Conservation (phyloP, 1,140 invertebrate genomes). For the Vanessa atalanta region DNA sequence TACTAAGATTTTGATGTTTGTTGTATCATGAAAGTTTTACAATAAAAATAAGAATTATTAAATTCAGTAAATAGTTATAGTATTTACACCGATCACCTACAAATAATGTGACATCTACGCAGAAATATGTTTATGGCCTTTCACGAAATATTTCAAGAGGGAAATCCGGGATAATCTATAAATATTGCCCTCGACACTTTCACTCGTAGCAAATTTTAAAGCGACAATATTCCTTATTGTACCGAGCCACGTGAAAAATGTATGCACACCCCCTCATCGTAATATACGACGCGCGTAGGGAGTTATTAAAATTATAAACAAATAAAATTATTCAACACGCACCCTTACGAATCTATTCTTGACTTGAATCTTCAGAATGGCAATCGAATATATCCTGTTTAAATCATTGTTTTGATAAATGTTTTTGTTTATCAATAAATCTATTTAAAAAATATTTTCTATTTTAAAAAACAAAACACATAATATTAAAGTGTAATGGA, state of each 20-base stretch:
- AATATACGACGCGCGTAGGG: conserved; percentile 60
- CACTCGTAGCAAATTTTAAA: conserved; percentile 64
- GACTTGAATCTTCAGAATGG: conserved; percentile 61
- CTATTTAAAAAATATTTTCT: too few species aligned
- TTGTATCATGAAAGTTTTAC: neutral
- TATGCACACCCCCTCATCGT: conserved; percentile 60
- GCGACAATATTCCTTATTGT: conserved; percentile 77
- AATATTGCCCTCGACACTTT: conserved; percentile 64
- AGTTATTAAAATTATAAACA: conserved; percentile 80
- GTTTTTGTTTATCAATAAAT: neutral
- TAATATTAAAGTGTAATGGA: too few species aligned
- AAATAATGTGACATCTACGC: conserved; percentile 36
- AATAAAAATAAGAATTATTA: neutral
- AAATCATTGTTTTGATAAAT: conserved; percentile 14
- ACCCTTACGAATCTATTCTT: conserved; percentile 56
- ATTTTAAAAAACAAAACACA: too few species aligned
- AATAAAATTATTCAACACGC: conserved; percentile 76
- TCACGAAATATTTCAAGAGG: conserved; percentile 58
- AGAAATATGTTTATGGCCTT: conserved; percentile 63
- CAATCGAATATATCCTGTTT: conserved; percentile 30
- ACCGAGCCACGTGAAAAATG: conserved; percentile 65
- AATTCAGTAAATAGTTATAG: conserved; percentile 12
- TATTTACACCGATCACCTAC: conserved; percentile 35
- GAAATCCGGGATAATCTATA: conserved; percentile 75
- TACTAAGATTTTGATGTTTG: too few species aligned